Conservation (phyloP, 1,140 invertebrate species). For the Cherax destructor region DNA sequence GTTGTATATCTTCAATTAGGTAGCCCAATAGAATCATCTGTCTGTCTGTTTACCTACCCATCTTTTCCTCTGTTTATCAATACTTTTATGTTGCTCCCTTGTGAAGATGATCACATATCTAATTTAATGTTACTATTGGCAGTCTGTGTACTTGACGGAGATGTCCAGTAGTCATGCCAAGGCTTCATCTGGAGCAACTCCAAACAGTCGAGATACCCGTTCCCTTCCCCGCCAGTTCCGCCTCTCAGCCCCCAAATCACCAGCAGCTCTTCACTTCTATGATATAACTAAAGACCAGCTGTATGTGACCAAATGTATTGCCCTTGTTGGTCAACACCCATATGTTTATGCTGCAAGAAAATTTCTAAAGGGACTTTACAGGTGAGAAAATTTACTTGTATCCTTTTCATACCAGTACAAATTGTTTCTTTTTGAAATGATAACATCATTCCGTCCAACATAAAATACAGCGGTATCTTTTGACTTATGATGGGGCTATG, state of each 20-base stretch:
- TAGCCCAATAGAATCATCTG: no score
- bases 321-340: constrained; percentile 91
- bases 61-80: no score
- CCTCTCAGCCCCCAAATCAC: constrained; percentile 84
- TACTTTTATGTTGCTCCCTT: no score
- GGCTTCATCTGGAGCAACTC: constrained; percentile 55
- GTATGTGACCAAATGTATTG: constrained; percentile 96
- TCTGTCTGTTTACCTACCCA: no score
- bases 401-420: no score
- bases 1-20: no score
- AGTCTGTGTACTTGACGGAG: constrained; percentile 94
- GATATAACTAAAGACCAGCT: constrained; percentile 87
- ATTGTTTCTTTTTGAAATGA: no score
- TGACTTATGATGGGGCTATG: no score
- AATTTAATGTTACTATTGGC: constrained; percentile 34
- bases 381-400: constrained; percentile 77
- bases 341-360: constrained; percentile 89
- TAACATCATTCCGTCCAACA: no score
- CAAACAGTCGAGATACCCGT: constrained; percentile 82
- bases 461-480: no score
- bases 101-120: no score
- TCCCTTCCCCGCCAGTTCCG: constrained; percentile 92
- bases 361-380: constrained; percentile 91
- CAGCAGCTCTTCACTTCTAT: constrained; percentile 89
- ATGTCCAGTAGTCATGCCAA: constrained; percentile 83